These are phyloP conservation scores for Rugalucina vietnamica DNA, from an alignment of 2,888 invertebrate species.

Conservation along the genomic window DNA sequence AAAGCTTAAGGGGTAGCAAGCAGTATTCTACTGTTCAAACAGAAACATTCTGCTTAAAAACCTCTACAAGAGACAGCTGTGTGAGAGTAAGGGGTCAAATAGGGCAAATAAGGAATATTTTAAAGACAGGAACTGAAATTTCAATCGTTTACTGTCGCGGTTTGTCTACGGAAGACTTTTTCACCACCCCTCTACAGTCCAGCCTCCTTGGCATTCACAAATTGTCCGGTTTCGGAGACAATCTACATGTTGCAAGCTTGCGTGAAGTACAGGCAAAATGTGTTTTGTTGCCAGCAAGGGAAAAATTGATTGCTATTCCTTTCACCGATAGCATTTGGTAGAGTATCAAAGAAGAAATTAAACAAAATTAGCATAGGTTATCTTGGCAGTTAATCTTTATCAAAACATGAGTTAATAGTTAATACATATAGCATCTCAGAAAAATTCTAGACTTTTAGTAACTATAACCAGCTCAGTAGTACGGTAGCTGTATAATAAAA, in stretches of 20 bases:
- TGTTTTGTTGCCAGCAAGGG: slow-evolving; percentile 36
- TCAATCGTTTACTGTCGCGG: not conserved
- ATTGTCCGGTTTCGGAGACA: slow-evolving; percentile 14
- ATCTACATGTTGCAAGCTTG: not conserved
- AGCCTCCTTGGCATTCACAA: slow-evolving; percentile 7
- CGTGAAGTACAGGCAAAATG: slow-evolving; percentile 20
- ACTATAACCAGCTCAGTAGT: no score
- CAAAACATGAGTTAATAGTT: no score
- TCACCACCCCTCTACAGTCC: not conserved
- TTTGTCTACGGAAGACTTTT: not conserved
- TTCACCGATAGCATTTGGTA: no score
- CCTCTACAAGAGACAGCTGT: slow-evolving; percentile 7
- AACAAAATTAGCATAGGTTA: no score
- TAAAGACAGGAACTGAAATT: not conserved
- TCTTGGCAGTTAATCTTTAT: no score
- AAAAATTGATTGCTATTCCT: no score
- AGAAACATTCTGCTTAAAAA: not conserved
- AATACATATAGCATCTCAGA: no score
- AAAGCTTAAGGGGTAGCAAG: not conserved
- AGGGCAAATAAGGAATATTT: slow-evolving; percentile 14
- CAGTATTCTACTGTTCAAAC: not conserved
- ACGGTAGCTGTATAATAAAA: no score
- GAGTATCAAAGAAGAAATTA: no score
- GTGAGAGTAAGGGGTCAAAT: slow-evolving; percentile 3
- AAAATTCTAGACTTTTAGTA: no score